Percentiles rank a stretch among this genome's conserved stretches.
Evolutionary conservation across 2,113 vertebrate genomes (phyloP).

Genomic region (Perca schrenkii): DNA sequence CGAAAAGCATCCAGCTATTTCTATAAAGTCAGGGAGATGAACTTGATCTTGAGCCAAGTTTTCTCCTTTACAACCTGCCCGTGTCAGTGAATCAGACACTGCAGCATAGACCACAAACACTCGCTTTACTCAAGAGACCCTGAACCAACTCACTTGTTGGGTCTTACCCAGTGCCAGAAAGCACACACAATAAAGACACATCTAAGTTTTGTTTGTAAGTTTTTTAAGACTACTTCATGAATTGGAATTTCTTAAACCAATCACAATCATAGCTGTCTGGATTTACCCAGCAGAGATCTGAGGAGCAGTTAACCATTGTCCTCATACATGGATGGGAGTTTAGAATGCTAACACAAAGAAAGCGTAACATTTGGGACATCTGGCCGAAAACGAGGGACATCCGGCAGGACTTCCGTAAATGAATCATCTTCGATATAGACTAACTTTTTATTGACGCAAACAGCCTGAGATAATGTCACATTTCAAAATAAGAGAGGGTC

Average conservation of each 20-base stretch:
- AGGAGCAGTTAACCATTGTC: no score
- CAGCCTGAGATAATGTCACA: not conserved
- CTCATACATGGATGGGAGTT: no score
- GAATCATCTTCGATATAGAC: no score
- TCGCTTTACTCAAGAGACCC: not conserved
- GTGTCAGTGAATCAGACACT: conserved; percentile 4
- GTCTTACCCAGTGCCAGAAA: not conserved
- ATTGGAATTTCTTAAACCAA: no score
- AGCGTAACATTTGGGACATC: no score
- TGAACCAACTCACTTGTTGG: not conserved
- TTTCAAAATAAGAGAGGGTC: conserved; percentile 17
- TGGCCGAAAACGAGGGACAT: no score
- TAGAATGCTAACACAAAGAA: no score
- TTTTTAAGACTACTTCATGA: no score
- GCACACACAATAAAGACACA: not conserved
- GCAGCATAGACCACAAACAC: not conserved
- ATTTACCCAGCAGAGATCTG: no score
- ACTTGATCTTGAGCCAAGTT: conserved; percentile 37
- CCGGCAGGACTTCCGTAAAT: no score
- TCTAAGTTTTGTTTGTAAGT: not conserved
- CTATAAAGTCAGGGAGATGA: conserved; percentile 23
- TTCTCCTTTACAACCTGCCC: conserved; percentile 18
- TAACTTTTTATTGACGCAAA: not conserved
- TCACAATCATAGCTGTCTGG: no score
- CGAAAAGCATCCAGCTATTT: not conserved